Base-by-base conservation (phyloP, 2,113 vertebrate genomes). In the Odobenus rosmarus region DNA sequence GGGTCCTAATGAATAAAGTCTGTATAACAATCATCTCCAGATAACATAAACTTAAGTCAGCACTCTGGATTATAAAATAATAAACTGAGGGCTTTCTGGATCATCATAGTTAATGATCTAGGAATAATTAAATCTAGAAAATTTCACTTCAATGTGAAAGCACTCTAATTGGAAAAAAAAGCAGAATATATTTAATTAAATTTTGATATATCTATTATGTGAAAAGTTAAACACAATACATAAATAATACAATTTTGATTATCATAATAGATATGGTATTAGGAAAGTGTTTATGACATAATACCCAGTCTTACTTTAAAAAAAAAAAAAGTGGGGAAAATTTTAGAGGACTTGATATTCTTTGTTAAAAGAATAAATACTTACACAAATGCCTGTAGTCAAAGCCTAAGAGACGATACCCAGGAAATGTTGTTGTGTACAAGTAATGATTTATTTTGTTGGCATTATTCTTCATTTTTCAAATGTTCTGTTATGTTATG, bases 111-210 rank as follows among this genome's bases (percentile, higher is more conserved):
- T 76, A 81, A 85, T 62, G 14, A 61, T 7, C 9, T 72, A 72
- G 33, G 33, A 95, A 92, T 33, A 96, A 80, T 21, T 88, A 84
- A 88, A 69, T 53, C n/a, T 90, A 72, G 53, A 67, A 96, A 86
- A 93, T 28, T 71, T 79, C 42, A 53, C 19, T 90, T 93, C 46
- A 90, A 81, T 36, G 36, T 51, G 31, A 94, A 88, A 36, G 18
- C 39, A 80, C 57, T 82, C 28, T n/a, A 77, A 84, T 21, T 62
- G n/a, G 62, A 11, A 88, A 86, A 74, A 46, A 76, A 53, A 26
- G 62, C 39, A 74, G 42, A 87, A 71, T 84, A 28, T 39, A 64
- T n/a, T 51, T 83, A 57, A 83, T 90, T 91, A 84, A 88, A 87
- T 85, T 53, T 95, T 71, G 31, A 42, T 15, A 31, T 59, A 46